Evolutionary conservation across 2,113 vertebrate species (phyloP).

Genomic region (Diadophis punctatus): DNA sequence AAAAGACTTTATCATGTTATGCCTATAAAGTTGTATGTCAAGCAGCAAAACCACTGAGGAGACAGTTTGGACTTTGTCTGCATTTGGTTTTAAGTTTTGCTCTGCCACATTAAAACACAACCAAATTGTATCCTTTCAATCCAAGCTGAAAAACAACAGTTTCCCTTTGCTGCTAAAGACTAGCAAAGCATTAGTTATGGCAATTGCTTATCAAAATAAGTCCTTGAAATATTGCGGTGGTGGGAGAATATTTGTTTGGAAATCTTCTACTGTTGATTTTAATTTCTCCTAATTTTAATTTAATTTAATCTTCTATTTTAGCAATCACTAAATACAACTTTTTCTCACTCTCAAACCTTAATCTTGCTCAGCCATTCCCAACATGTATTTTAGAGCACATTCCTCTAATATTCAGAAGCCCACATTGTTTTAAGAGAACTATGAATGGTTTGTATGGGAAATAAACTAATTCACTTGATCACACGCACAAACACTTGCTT

Average conservation of each 20-base stretch:
- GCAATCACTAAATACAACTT: constrained; percentile 28
- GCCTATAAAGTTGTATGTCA: constrained; percentile 33
- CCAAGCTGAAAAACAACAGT: constrained; percentile 9
- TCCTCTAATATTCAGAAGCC: not conserved
- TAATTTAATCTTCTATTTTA: not conserved
- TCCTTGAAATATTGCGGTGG: not conserved
- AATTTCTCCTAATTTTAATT: not conserved
- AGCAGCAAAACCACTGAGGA: constrained; percentile 49
- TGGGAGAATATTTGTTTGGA: too few relatives aligned
- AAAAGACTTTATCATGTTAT: constrained; percentile 23
- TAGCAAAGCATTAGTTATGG: constrained; percentile 42
- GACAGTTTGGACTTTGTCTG: constrained; percentile 45
- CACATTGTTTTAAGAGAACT: not conserved
- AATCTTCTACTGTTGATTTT: not conserved
- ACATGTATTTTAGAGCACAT: not conserved
- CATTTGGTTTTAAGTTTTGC: constrained; percentile 21
- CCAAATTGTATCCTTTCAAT: constrained; percentile 18
- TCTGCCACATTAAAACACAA: constrained; percentile 39
- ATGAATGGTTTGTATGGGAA: not conserved
- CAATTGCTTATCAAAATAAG: constrained; percentile 41
- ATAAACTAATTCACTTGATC: not conserved
- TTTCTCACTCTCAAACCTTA: constrained; percentile 7
- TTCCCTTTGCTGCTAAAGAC: constrained; percentile 55
- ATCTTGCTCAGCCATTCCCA: not conserved
- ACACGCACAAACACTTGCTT: not conserved